Conservation (phyloP, 92 coral and sea anemone species). For the Porites divaricata region DNA sequence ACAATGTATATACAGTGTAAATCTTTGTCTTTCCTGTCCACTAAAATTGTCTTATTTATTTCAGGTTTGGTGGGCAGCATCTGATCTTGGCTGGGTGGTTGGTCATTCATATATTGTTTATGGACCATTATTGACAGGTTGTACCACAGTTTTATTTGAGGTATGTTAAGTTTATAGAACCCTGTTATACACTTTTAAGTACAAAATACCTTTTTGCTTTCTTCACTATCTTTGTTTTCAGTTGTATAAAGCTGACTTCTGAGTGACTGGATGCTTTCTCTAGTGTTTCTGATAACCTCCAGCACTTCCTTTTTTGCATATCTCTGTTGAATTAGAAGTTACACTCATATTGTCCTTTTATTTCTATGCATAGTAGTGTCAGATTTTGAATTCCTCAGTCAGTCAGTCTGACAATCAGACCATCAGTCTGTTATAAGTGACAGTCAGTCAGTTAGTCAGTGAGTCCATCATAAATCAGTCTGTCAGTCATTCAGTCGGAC, state of each 20-base stretch:
- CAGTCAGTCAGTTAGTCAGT: not conserved
- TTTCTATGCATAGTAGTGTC: not conserved
- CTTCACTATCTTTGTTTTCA: not conserved
- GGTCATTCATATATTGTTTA: slow-evolving; percentile 98
- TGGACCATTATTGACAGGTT: slow-evolving; percentile 88
- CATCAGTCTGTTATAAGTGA: not conserved
- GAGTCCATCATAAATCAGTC: not conserved
- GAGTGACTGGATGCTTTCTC: slow-evolving; percentile 29
- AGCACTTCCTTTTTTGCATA: slow-evolving; percentile 26
- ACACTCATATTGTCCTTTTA: too few species aligned
- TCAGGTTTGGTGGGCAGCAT: slow-evolving; percentile 99
- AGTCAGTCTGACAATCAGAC: not conserved
- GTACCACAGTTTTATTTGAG: slow-evolving; percentile 94
- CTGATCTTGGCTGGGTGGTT: slow-evolving; percentile 99
- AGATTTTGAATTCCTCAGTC: not conserved
- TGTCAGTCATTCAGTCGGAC: not conserved
- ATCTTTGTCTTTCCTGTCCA: not conserved
- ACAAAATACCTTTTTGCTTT: too few species aligned
- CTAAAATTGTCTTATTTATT: too few species aligned
- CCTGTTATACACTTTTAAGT: not conserved
- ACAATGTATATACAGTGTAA: not conserved
- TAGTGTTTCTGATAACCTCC: slow-evolving; percentile 17
- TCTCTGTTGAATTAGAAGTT: not conserved
- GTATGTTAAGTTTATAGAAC: slow-evolving; percentile 22
- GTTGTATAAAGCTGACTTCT: slow-evolving; percentile 35